Evolutionary conservation across 2,888 invertebrate genomes (phyloP).

Genomic region (Diaphora mendica): DNA sequence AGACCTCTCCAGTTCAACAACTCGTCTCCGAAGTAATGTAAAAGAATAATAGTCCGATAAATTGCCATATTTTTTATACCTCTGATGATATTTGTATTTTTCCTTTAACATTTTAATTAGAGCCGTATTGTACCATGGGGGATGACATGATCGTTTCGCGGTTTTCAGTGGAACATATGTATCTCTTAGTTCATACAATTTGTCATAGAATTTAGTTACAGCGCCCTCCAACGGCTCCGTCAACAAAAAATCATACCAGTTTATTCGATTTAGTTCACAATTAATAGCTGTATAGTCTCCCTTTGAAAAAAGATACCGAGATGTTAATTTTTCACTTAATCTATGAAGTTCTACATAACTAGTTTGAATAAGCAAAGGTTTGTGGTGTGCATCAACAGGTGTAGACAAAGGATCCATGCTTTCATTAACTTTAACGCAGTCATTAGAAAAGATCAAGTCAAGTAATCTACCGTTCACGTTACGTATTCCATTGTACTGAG

Average conservation of each 20-base stretch:
- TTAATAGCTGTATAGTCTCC: neutral
- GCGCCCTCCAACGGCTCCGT: neutral
- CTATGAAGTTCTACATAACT: neutral
- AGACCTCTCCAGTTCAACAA: neutral
- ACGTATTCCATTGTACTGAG: too few relatives aligned
- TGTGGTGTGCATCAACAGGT: neutral
- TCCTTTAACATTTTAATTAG: neutral
- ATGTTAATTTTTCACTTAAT: too few relatives aligned
- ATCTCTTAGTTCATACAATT: conserved; percentile 16
- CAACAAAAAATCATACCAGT: neutral
- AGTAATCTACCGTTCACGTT: too few relatives aligned
- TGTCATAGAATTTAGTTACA: conserved; percentile 3
- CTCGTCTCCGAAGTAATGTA: neutral
- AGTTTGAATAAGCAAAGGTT: neutral
- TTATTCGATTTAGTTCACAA: neutral
- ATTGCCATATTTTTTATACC: neutral
- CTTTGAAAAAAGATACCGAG: too few relatives aligned
- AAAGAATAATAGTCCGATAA: neutral
- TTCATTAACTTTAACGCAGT: too few relatives aligned
- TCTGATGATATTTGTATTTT: neutral
- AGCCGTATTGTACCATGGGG: neutral
- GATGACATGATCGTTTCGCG: neutral
- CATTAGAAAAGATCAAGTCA: too few relatives aligned
- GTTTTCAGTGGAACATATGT: conserved; percentile 4
- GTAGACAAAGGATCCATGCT: too few relatives aligned